Conservation (phyloP, 2,113 vertebrate species). For the Panthera leo region DNA sequence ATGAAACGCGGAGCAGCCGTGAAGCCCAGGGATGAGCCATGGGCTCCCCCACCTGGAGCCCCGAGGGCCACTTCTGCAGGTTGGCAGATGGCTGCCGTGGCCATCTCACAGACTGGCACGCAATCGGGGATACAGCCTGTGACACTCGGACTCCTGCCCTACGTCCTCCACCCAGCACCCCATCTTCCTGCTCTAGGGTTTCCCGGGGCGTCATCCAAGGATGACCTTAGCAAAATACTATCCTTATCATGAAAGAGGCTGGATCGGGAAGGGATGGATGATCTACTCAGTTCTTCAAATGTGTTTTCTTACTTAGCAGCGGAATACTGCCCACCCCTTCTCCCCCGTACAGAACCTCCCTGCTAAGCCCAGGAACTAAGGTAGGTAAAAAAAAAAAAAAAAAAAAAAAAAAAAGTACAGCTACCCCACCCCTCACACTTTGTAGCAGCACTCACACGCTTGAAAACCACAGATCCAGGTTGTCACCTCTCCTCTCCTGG, state of each 20-base stretch:
- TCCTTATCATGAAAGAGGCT: neutral
- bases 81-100: neutral
- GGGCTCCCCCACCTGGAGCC: neutral
- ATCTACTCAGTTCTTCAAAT: neutral
- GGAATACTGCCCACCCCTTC: neutral
- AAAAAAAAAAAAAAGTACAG: neutral
- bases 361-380: neutral
- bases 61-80: neutral
- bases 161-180: neutral
- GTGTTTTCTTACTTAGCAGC: neutral
- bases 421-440: neutral
- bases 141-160: neutral
- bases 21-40: neutral
- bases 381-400: neutral
- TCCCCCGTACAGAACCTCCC: neutral
- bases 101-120: neutral
- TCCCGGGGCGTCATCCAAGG: neutral
- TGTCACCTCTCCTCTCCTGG: neutral
- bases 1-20: neutral
- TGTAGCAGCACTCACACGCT: neutral
- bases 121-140: neutral
- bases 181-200: neutral
- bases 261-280: neutral
- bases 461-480: neutral
- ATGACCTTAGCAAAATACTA: neutral